A percentile compares a stretch with the other conserved stretches of the same genome.
Conservation (phyloP, 2,113 vertebrate genomes). For the Cyprinodon tularosa region DNA sequence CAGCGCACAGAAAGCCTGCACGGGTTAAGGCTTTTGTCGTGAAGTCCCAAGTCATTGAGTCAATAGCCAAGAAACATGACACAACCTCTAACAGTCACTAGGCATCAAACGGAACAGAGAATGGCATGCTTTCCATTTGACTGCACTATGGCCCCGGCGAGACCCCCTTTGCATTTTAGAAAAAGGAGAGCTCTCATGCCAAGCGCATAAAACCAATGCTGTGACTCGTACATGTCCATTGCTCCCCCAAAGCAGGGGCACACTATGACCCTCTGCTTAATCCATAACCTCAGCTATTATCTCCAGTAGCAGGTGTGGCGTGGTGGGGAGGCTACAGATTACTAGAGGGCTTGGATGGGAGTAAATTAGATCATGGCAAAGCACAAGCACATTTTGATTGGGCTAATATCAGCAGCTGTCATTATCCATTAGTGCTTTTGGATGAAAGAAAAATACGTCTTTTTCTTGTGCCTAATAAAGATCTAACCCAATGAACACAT, state of each 20-base stretch:
- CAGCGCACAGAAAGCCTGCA: constrained; percentile 84
- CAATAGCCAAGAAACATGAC: constrained; percentile 94
- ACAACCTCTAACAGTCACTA: constrained; percentile 92
- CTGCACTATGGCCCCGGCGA: constrained; percentile 77
- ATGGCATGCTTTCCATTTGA: constrained; percentile 88
- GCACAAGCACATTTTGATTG: constrained; percentile 57
- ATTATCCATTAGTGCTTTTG: constrained; percentile 35
- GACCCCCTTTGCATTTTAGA: constrained; percentile 83
- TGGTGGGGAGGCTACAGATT: constrained; percentile 20
- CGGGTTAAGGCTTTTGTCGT: constrained; percentile 84
- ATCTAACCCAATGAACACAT: background rate
- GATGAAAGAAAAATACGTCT: constrained; percentile 28
- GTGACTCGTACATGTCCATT: constrained; percentile 34
- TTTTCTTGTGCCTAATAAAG: constrained; percentile 13
- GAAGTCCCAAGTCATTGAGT: constrained; percentile 91
- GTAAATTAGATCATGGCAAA: constrained; percentile 61
- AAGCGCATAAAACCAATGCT: constrained; percentile 30
- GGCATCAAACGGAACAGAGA: constrained; percentile 84
- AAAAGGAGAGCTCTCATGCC: constrained; percentile 52
- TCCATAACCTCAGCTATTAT: constrained; percentile 60
- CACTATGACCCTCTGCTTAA: constrained; percentile 58
- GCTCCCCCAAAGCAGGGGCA: constrained; percentile 36
- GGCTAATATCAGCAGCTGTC: constrained; percentile 62
- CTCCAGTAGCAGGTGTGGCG: constrained; percentile 21
- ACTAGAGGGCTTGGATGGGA: constrained; percentile 48